Evolutionary conservation across 2,113 vertebrate species (phyloP).

Genomic region (Gopherus flavomarginatus): DNA sequence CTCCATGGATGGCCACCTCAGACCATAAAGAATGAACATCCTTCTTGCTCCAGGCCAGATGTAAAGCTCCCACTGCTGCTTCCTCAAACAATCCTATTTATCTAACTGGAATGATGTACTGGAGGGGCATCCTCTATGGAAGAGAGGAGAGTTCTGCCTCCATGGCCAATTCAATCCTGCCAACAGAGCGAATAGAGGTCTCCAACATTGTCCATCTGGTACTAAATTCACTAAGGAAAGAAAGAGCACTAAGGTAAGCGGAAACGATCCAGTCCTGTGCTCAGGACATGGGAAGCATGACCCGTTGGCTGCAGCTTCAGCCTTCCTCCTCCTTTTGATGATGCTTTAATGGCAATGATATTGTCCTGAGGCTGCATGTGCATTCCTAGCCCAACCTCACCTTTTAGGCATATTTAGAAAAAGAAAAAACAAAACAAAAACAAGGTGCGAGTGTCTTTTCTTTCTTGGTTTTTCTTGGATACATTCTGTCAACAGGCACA

Average conservation of each 20-base stretch:
- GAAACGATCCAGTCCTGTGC: not conserved
- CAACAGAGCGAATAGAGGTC: not conserved
- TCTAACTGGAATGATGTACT: not conserved
- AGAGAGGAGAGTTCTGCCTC: not conserved
- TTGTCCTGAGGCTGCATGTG: not conserved
- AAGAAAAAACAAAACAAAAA: constrained; percentile 41
- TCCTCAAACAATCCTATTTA: not conserved
- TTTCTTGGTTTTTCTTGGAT: constrained; percentile 31
- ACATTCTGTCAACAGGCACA: not conserved
- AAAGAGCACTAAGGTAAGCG: not conserved
- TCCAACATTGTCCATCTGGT: not conserved
- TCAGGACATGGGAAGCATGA: not conserved
- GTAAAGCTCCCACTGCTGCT: not conserved
- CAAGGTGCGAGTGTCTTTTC: not conserved
- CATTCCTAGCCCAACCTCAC: not conserved
- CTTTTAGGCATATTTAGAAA: constrained; percentile 6
- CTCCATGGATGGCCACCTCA: not conserved
- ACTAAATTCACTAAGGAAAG: not conserved
- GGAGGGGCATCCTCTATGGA: not conserved
- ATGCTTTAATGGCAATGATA: not conserved
- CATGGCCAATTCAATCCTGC: not conserved
- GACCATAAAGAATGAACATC: not conserved
- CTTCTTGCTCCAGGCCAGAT: not conserved
- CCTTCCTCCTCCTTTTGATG: not conserved
- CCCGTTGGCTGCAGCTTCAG: not conserved